Evolutionary conservation across 2,113 vertebrate species (phyloP).

Genomic region (Ascaphus truei): DNA sequence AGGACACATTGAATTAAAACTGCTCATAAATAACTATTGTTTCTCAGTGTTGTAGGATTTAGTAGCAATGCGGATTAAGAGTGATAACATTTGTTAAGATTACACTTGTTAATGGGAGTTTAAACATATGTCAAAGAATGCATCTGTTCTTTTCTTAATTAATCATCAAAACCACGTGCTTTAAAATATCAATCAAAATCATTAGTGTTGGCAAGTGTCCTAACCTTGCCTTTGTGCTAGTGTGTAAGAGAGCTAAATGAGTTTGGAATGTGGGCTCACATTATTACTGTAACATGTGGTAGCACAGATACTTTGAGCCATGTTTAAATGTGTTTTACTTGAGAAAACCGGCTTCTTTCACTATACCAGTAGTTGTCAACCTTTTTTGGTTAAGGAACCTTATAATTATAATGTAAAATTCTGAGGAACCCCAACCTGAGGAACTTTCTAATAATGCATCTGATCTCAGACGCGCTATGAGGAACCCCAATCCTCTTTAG

Average conservation of each 20-base stretch:
- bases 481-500: no score
- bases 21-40: background rate
- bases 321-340: no score
- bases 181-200: conserved; percentile 8
- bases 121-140: background rate
- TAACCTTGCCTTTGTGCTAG: background rate
- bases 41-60: background rate
- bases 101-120: background rate
- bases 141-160: background rate
- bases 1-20: background rate
- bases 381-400: no score
- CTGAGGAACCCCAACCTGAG: no score
- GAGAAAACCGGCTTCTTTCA: no score
- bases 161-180: background rate
- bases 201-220: background rate
- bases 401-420: no score
- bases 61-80: background rate
- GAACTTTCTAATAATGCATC: no score
- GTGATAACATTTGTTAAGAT: background rate
- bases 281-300: no score
- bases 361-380: no score
- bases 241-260: background rate
- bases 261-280: no score
- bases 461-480: no score
- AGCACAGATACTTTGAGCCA: no score